Base-by-base conservation (phyloP, 2,888 invertebrate genomes). In the Erynnis tages region DNA sequence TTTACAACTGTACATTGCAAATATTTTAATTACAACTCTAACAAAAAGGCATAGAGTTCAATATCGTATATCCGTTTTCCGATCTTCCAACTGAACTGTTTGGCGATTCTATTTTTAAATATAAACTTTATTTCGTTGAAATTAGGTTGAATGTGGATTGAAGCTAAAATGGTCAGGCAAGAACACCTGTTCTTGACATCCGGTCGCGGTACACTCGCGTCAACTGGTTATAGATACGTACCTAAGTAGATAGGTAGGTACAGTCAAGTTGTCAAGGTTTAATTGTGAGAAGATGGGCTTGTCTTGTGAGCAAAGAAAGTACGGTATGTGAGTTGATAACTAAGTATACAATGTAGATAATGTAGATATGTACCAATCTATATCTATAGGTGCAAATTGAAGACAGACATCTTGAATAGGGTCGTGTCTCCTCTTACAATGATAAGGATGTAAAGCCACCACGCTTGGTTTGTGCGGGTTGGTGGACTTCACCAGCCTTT, bases 101-200 rank as follows among this genome's bases (percentile, higher is more conserved):
- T 41, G 4, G 10, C 1, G 11, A 40, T 8, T 7, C 1, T 23
- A 5, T 23, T 10, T 17, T 30, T 7, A 4, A 44, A 21, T 8
- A 7, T 8, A 5, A 29, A 29, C 37, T 17, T 44, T 52, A 44
- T 43, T 13, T 6, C 3, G 6, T 4, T 1, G 5, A 1, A 2
- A 27, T 30, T 25, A 10, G 13, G 23, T 45, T 45, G 17, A 30
- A 23, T 29, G 23, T 53, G 7, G 2, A 45, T 30, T 32, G 37
- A 6, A 1, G 4, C 16, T 2, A n/a, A 14, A 19, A 37, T 59
- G 67, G 70, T 67, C 68, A 71, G 70, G 65, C 71, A 70, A 65
- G 68, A 71, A 79, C 82, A 82, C 66, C 67, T 67, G 67, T 66
- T 66, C 60, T 49, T 59, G 60, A 61, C 67, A 63, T 66, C 67